phyloP scores from a whole-genome alignment of 2,888 invertebrate species.

The Proisotoma minuta region DNA sequence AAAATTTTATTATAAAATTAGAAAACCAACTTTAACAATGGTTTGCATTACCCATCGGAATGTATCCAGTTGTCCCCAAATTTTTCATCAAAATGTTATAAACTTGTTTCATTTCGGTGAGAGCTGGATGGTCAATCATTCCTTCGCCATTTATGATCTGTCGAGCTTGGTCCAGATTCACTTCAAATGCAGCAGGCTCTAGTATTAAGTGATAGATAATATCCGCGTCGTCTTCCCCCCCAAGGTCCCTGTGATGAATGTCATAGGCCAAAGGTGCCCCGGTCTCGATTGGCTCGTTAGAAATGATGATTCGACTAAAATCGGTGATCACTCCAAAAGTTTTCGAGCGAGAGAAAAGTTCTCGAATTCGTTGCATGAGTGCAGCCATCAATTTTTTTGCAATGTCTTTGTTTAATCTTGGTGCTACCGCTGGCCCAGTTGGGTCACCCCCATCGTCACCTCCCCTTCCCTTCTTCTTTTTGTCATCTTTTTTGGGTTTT shows the following conservation, averaged over 20 bases:
- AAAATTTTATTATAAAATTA: too few relatives aligned
- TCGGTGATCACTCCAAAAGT: slow-evolving; percentile 1
- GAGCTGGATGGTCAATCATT: background rate
- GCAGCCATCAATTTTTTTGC: background rate
- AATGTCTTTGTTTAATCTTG: background rate
- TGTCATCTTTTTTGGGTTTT: too few relatives aligned
- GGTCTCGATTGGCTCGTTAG: background rate
- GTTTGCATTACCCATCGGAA: background rate
- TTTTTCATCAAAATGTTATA: slow-evolving; percentile 19
- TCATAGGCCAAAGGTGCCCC: background rate
- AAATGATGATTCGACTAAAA: background rate
- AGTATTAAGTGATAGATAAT: background rate
- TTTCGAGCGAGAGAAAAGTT: background rate
- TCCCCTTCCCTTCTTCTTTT: background rate
- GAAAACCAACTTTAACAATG: background rate
- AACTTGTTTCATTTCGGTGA: slow-evolving; percentile 3
- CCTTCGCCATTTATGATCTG: background rate
- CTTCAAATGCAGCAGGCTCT: background rate
- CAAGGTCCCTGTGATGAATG: background rate
- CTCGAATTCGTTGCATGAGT: background rate
- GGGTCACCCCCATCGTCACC: background rate
- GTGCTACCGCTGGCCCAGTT: background rate
- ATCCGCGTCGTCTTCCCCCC: slow-evolving; percentile 8
- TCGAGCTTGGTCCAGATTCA: background rate
- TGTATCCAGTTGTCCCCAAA: background rate